Percentiles rank a stretch among this genome's conserved stretches.
Conservation (phyloP, 2,888 invertebrate species). For the Pollenia labialis region DNA sequence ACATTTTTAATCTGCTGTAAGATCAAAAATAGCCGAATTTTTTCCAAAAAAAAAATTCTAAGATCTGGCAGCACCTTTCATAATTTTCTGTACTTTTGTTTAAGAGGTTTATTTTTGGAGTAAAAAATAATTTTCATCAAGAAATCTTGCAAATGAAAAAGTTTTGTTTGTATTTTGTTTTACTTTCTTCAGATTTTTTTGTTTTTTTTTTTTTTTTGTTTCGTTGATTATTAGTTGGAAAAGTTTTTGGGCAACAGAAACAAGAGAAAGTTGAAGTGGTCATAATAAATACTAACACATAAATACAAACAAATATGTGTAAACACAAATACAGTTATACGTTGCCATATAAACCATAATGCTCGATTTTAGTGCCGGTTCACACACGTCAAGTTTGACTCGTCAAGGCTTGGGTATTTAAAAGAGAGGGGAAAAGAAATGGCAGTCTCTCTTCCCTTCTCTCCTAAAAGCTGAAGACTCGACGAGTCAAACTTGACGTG, state of each 20-base stretch:
- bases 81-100: not conserved
- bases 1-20: no score
- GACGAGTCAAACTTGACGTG: no score
- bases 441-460: no score
- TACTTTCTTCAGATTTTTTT: not conserved
- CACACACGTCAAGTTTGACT: no score
- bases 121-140: not conserved
- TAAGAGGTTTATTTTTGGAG: slow-evolving; percentile 20
- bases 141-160: not conserved
- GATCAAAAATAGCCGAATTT: no score
- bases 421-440: no score
- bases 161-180: slow-evolving; percentile 5
- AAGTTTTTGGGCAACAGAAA: slow-evolving; percentile 31
- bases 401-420: no score
- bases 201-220: not conserved
- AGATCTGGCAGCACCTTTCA: slow-evolving; percentile 19
- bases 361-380: no score
- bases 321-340: not conserved
- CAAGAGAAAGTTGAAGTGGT: slow-evolving; percentile 23
- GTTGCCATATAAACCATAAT: no score
- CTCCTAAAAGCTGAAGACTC: no score
- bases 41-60: not conserved
- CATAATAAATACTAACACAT: slow-evolving; percentile 11
- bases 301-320: not conserved
- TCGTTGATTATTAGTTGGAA: slow-evolving; percentile 31